Conservation (phyloP, 2,888 invertebrate genomes). For the Ctena decussata region DNA sequence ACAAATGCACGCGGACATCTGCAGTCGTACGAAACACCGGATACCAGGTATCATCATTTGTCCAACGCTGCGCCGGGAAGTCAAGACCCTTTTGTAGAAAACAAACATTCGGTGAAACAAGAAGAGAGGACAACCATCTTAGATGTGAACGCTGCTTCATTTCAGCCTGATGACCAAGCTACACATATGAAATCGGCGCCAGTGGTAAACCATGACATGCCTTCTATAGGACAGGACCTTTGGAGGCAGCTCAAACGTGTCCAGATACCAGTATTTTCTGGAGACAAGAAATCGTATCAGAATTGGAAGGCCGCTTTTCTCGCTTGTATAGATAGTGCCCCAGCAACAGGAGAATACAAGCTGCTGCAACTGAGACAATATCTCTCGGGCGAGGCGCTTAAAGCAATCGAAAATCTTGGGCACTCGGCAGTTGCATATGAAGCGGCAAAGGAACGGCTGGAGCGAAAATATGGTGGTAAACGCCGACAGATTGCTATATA, state of each 20-base stretch:
- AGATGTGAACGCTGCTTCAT: background rate
- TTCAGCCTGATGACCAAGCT: background rate
- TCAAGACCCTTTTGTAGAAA: background rate
- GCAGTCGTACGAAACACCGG: too few relatives aligned
- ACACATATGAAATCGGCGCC: background rate
- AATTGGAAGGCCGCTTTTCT: conserved; percentile 46
- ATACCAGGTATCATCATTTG: too few relatives aligned
- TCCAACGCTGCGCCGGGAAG: too few relatives aligned
- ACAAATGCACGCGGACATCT: background rate
- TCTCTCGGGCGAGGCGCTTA: conserved; percentile 41
- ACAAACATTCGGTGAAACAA: background rate
- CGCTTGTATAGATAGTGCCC: conserved; percentile 49
- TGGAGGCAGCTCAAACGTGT: conserved; percentile 54
- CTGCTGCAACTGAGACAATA: conserved; percentile 57
- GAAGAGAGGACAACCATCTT: background rate
- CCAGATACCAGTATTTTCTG: conserved; percentile 51
- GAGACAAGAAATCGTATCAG: conserved; percentile 42
- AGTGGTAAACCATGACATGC: background rate
- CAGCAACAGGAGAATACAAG: conserved; percentile 51
- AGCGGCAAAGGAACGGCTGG: conserved; percentile 41
- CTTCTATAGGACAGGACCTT: conserved; percentile 22
- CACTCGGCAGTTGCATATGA: conserved; percentile 39
- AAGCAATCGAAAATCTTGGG: conserved; percentile 39
- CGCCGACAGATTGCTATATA: conserved; percentile 16
- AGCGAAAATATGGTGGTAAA: conserved; percentile 38